Percentiles rank a stretch among this genome's conserved stretches.
These are phyloP conservation scores for Alligator mississippiensis DNA, from an alignment of 2,113 vertebrate species.

Conservation along the genomic window DNA sequence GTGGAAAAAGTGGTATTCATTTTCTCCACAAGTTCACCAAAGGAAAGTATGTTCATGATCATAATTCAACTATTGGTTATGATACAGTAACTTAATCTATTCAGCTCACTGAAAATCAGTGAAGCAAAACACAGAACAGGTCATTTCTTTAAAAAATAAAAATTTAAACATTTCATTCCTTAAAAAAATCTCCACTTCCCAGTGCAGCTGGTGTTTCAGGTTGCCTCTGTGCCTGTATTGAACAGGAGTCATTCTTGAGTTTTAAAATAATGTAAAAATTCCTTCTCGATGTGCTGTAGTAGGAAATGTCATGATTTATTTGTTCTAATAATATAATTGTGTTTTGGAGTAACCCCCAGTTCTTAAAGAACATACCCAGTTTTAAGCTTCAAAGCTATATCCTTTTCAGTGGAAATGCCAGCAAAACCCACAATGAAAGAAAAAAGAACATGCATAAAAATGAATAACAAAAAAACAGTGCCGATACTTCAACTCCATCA, in stretches of 20 bases:
- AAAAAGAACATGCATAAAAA: not conserved
- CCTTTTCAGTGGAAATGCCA: slow-evolving; percentile 8
- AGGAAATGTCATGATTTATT: slow-evolving; percentile 13
- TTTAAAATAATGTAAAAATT: not conserved
- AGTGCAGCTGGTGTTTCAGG: slow-evolving; percentile 4
- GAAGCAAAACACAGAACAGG: slow-evolving; percentile 1
- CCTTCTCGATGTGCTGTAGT: slow-evolving; percentile 16
- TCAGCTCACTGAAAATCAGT: slow-evolving; percentile 28
- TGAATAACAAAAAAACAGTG: not conserved
- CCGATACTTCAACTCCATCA: not conserved
- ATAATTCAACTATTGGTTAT: not conserved
- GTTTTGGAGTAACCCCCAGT: slow-evolving; percentile 53
- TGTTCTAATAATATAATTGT: not conserved
- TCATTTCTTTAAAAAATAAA: not conserved
- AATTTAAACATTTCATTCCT: slow-evolving; percentile 23
- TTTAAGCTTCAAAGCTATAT: slow-evolving; percentile 5
- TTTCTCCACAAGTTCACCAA: slow-evolving; percentile 44
- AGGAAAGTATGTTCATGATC: not conserved
- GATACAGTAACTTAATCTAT: not conserved
- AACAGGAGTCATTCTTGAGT: slow-evolving; percentile 1
- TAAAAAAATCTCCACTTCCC: not conserved
- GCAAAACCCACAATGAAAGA: slow-evolving; percentile 8
- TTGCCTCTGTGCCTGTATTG: not conserved
- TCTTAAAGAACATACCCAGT: not conserved
- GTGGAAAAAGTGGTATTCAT: slow-evolving; percentile 19